These are phyloP conservation scores for Pinctada fucata DNA, from an alignment of 2,888 invertebrate species.

Conservation along the genomic window DNA sequence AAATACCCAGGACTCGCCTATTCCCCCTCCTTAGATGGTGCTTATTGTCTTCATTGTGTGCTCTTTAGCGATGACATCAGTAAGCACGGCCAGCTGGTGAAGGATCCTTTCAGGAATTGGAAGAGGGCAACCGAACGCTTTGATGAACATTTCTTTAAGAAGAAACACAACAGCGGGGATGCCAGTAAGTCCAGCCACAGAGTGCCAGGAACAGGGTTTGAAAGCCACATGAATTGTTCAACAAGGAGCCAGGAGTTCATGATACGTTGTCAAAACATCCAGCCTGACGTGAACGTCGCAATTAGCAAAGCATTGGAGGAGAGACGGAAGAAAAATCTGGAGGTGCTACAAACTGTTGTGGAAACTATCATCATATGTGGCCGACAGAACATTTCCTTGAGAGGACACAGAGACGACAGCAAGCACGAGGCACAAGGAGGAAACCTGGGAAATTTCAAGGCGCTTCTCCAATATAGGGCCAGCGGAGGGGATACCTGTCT, in stretches of 20 bases:
- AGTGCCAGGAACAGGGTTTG: background rate
- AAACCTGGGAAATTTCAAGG: background rate
- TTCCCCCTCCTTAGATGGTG: conserved; percentile 7
- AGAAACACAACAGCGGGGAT: no score
- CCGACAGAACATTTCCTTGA: conserved; percentile 5
- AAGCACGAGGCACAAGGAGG: background rate
- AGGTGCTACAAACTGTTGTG: conserved; percentile 4
- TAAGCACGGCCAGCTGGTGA: background rate
- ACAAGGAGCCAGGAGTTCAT: background rate
- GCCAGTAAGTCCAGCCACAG: background rate
- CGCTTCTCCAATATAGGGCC: background rate
- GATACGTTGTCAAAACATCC: background rate
- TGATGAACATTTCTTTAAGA: no score
- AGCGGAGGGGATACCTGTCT: no score
- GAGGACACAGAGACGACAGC: background rate
- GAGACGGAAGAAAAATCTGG: background rate
- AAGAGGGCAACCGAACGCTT: no score
- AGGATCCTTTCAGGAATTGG: background rate
- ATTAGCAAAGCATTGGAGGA: background rate
- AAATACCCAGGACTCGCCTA: conserved; percentile 2
- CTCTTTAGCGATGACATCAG: background rate
- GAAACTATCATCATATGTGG: background rate
- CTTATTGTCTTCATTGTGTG: conserved; percentile 12
- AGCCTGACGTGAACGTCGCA: background rate
- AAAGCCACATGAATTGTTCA: background rate